Evolutionary conservation across 1,140 invertebrate genomes (phyloP).

Genomic region (Dinothrombium tinctorium): DNA sequence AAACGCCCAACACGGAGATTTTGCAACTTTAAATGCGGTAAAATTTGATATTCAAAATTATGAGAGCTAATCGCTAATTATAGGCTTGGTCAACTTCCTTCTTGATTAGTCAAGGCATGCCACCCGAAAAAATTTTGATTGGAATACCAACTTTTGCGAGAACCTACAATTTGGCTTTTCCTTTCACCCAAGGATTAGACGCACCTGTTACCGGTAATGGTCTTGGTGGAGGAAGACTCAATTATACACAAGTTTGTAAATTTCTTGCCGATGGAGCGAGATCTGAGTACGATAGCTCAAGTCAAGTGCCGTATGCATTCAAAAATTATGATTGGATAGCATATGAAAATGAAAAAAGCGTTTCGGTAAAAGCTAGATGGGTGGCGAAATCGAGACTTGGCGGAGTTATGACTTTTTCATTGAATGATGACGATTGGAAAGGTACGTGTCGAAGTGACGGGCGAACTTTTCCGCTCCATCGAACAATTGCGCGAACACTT

Average conservation of each 20-base stretch:
- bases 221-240: conserved; percentile 24
- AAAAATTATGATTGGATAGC: conserved; percentile 58
- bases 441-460: conserved; percentile 8
- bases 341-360: conserved; percentile 50
- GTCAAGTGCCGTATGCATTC: conserved; percentile 50
- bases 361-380: conserved; percentile 36
- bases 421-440: conserved; percentile 17
- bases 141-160: conserved; percentile 77
- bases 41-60: neutral
- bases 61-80: conserved; percentile 6
- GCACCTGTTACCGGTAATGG: conserved; percentile 44
- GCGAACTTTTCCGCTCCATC: conserved; percentile 9
- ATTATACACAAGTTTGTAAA: conserved; percentile 13
- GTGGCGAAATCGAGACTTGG: conserved; percentile 13
- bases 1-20: conserved; percentile 33
- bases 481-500: conserved; percentile 5
- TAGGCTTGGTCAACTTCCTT: conserved; percentile 46
- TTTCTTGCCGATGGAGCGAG: conserved; percentile 12
- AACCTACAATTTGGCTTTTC: conserved; percentile 43
- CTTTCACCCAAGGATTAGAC: conserved; percentile 34
- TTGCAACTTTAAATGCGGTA: conserved; percentile 45
- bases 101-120: conserved; percentile 53
- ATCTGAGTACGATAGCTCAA: conserved; percentile 34
- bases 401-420: conserved; percentile 17
- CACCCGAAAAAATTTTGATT: conserved; percentile 52